Evolutionary conservation across 2,113 vertebrate genomes (phyloP), one percentile per base, ranked within the genome.

Genomic region (Benitochromis conjunctus): DNA sequence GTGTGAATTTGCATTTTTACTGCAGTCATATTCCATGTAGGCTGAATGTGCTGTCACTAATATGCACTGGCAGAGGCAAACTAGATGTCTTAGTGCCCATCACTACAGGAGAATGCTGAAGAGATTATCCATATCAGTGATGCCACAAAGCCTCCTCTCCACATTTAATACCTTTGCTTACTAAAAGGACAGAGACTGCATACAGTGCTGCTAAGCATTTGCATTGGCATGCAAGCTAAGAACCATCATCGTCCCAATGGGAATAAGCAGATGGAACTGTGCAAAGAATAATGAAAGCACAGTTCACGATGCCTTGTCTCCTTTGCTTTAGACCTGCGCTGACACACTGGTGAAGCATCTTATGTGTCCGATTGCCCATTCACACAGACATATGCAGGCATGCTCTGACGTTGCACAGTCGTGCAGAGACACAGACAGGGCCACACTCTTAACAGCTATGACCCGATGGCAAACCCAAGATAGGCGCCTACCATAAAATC

Each of bases 141-240:
- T 83, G 88, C 88, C 85, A 92, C 79, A 86, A 83, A 89, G 78
- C 82, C 88, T 51, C 38, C 83, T 89, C 80, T 91, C 88, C 55
- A 91, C 82, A 87, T 93, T 84, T 86, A 91, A 92, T 93, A 92
- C 91, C 84, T 88, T 84, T 79, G 80, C 92, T 89, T 66, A 83
- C 79, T 79, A 80, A 91, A 90, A 91, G 83, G 54, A 89, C 81
- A 91, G 48, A 83, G 56, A 34, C 77, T 79, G 88, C 89, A 87
- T 86, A 81, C 81, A 83, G 84, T 62, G 14, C 9, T 13, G 14
- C 86, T 81, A 26, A 94, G 86, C 83, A 86, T 88, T 86, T 80
- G 71, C 87, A 86, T 88, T 88, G 84, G 86, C 88, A 91, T 86
- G 82, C 87, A 51, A 83, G 87, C 86, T 91, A 78, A 82, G 86